Percentiles rank a stretch among this genome's conserved stretches.
These are phyloP conservation scores for Machimus atricapillus DNA, from an alignment of 2,888 invertebrate species.

Conservation along the genomic window DNA sequence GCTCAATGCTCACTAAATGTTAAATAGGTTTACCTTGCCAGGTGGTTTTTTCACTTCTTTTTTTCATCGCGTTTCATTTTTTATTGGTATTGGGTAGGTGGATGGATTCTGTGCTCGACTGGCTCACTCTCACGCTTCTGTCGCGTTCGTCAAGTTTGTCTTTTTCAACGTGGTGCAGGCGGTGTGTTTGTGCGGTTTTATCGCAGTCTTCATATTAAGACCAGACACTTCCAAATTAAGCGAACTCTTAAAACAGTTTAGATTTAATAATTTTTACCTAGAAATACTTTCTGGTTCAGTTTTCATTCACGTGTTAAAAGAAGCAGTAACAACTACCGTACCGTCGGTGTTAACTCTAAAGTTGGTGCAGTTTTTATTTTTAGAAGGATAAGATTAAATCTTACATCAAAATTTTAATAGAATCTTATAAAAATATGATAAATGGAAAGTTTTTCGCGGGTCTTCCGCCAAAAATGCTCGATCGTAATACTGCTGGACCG, in stretches of 20 bases:
- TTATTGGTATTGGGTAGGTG: slow-evolving; percentile 31
- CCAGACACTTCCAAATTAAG: slow-evolving; percentile 45
- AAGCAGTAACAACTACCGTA: not conserved
- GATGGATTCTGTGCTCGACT: not conserved
- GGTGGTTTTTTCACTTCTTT: not conserved
- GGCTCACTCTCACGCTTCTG: not conserved
- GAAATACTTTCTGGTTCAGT: slow-evolving; percentile 18
- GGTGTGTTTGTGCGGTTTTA: not conserved
- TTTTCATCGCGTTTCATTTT: not conserved
- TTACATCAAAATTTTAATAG: not conserved
- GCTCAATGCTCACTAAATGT: not conserved
- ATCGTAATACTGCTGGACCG: slow-evolving; percentile 50
- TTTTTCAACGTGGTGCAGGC: not conserved
- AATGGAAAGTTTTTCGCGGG: slow-evolving; percentile 62
- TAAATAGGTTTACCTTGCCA: slow-evolving; percentile 16
- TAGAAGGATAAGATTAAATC: slow-evolving; percentile 31
- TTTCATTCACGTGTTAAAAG: not conserved
- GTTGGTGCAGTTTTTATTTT: slow-evolving; percentile 55
- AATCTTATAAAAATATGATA: slow-evolving; percentile 52
- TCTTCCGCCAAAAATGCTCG: slow-evolving; percentile 60
- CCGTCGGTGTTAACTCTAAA: slow-evolving; percentile 48
- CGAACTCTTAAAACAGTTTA: not conserved
- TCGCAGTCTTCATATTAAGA: slow-evolving; percentile 12
- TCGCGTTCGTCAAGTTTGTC: not conserved
- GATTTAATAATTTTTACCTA: slow-evolving; percentile 30